These are phyloP conservation scores for Hylaea fasciaria DNA, from an alignment of 2,888 invertebrate genomes.

Conservation along the genomic window DNA sequence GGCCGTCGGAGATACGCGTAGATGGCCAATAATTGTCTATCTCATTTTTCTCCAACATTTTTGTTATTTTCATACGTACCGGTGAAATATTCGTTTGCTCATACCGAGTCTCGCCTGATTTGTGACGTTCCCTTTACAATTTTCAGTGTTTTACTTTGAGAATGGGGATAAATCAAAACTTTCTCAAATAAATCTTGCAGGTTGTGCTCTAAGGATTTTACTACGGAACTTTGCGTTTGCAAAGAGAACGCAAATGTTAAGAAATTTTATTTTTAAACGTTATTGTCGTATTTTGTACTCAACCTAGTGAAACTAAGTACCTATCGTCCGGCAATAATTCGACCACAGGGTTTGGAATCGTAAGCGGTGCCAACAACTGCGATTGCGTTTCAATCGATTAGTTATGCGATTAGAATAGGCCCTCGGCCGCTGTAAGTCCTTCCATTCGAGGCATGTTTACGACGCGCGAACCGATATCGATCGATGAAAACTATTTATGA, in stretches of 20 bases:
- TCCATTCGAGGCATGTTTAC: constrained; percentile 44
- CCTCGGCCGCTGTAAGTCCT: constrained; percentile 26
- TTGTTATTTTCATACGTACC: constrained; percentile 12
- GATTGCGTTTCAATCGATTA: constrained; percentile 18
- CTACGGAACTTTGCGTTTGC: constrained; percentile 8
- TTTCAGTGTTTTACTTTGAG: constrained; percentile 12
- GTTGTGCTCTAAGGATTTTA: constrained; percentile 15
- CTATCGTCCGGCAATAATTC: neutral
- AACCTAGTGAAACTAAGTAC: neutral
- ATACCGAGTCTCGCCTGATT: constrained; percentile 9
- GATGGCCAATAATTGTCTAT: constrained; percentile 23
- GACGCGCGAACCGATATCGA: constrained; percentile 39
- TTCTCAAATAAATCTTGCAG: constrained; percentile 13
- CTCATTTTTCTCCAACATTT: constrained; percentile 19
- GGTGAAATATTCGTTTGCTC: neutral
- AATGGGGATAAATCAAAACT: constrained; percentile 19
- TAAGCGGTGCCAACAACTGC: neutral
- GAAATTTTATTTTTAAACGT: constrained; percentile 3
- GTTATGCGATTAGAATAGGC: constrained; percentile 21
- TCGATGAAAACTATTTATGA: constrained; percentile 52
- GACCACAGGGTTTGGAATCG: neutral
- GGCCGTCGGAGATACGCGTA: constrained; percentile 26
- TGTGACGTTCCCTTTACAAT: constrained; percentile 9
- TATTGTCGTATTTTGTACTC: neutral
- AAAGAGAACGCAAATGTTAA: neutral